A percentile compares a stretch with the other conserved stretches of the same genome.
Conservation (phyloP, 2,113 vertebrate genomes). For the Misgurnus mizolepis region DNA sequence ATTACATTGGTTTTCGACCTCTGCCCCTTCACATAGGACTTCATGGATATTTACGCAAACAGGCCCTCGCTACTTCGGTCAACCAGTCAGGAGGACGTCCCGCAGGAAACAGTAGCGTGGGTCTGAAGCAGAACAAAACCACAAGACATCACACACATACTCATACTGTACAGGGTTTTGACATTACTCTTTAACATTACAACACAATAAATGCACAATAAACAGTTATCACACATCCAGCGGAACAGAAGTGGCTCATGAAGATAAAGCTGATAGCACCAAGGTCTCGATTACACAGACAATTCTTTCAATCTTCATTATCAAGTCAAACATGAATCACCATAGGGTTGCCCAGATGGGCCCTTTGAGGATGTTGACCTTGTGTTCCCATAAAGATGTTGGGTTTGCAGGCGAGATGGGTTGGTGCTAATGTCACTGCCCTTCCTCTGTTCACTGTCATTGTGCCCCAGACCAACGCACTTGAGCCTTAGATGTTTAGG, state of each 20-base stretch:
- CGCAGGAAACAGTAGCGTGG: slow-evolving; percentile 53
- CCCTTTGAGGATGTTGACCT: slow-evolving; percentile 39
- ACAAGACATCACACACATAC: slow-evolving; percentile 49
- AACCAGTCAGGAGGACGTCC: slow-evolving; percentile 52
- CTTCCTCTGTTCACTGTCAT: slow-evolving; percentile 38
- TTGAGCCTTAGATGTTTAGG: slow-evolving; percentile 24
- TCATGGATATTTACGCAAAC: slow-evolving; percentile 53
- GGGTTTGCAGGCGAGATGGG: slow-evolving; percentile 22
- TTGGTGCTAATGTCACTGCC: slow-evolving; percentile 18
- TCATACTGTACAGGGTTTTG: neutral
- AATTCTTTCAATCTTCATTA: slow-evolving; percentile 5
- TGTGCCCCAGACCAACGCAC: slow-evolving; percentile 10
- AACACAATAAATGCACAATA: slow-evolving; percentile 8
- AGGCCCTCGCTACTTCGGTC: slow-evolving; percentile 25
- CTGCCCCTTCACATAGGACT: slow-evolving; percentile 38
- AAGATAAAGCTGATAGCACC: neutral
- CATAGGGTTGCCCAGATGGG: slow-evolving; percentile 7
- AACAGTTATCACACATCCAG: neutral
- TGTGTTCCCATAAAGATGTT: slow-evolving; percentile 28
- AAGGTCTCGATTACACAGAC: neutral
- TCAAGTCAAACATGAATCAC: neutral
- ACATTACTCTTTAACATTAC: neutral
- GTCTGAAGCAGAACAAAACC: slow-evolving; percentile 44
- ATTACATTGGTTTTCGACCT: slow-evolving; percentile 48
- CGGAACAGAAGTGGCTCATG: too few species aligned